Evolutionary conservation across 2,797 vertebrate genomes (phyloP).

Genomic region (Sphenodon punctatus): DNA sequence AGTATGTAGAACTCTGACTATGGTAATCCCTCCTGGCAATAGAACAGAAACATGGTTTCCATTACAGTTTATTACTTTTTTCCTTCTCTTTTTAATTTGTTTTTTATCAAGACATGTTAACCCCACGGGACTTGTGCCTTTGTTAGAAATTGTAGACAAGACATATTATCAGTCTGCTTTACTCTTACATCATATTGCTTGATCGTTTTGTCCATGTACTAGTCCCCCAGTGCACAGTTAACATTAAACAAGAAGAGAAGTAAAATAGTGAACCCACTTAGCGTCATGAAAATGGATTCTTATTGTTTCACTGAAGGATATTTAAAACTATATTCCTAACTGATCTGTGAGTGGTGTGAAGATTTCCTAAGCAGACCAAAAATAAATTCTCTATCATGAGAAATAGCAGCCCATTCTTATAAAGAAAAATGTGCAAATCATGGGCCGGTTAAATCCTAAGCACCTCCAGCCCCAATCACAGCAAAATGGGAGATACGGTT

Average conservation of each 20-base stretch:
- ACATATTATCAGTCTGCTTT: constrained; percentile 1
- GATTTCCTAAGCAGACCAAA: neutral
- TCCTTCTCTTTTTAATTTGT: constrained; percentile 31
- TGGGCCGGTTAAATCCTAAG: no score
- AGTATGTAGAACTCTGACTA: constrained; percentile 53
- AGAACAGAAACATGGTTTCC: constrained; percentile 66
- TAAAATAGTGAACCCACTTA: neutral
- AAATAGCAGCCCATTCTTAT: neutral
- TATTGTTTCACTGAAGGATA: neutral
- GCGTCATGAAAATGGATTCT: constrained; percentile 3
- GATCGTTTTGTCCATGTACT: constrained; percentile 18
- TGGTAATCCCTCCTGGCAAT: constrained; percentile 62
- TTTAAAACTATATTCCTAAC: neutral
- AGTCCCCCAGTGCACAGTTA: constrained; percentile 23
- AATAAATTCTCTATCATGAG: accelerated
- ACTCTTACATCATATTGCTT: neutral
- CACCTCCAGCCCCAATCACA: no score
- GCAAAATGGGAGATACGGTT: no score
- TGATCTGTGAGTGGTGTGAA: neutral
- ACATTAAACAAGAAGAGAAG: constrained; percentile 33
- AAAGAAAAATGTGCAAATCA: neutral
- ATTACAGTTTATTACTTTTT: constrained; percentile 72
- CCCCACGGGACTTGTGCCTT: constrained; percentile 19
- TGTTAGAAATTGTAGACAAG: constrained; percentile 52
- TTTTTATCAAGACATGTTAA: constrained; percentile 50